Conservation (phyloP, 1,140 invertebrate genomes). For the Aculops lycopersici region DNA sequence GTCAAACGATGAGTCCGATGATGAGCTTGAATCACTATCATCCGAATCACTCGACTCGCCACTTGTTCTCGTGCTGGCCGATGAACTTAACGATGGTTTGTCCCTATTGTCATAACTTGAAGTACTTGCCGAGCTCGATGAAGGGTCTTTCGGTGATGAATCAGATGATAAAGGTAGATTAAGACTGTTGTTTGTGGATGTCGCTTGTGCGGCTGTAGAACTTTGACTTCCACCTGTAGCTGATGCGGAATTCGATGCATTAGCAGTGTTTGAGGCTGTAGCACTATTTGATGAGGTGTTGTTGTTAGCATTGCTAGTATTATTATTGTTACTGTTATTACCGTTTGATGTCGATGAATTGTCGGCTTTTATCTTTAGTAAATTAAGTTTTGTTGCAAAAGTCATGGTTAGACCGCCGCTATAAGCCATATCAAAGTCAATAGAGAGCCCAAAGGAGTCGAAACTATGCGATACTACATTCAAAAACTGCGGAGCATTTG, state of each 20-base stretch:
- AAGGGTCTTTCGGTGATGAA: too few species aligned
- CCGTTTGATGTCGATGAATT: neutral
- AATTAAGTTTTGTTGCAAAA: constrained; percentile 73
- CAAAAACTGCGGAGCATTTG: constrained; percentile 36
- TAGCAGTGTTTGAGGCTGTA: neutral
- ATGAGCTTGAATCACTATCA: constrained; percentile 3
- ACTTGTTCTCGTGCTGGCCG: neutral
- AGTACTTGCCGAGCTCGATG: too few species aligned
- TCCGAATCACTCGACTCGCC: neutral
- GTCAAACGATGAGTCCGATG: constrained; percentile 3
- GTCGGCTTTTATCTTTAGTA: constrained; percentile 38
- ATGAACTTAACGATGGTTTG: neutral
- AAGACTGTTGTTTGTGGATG: too few species aligned
- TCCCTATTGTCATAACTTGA: too few species aligned
- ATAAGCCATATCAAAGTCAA: constrained; percentile 63
- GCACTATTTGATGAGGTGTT: neutral
- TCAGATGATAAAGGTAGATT: too few species aligned
- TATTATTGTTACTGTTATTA: neutral
- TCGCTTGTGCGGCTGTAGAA: neutral
- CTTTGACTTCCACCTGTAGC: too few species aligned
- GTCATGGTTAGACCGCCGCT: constrained; percentile 54
- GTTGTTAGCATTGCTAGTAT: neutral
- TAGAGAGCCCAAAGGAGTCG: constrained; percentile 62
- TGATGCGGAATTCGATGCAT: too few species aligned
- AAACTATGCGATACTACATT: constrained; percentile 23